These are phyloP conservation scores for Theretra japonica DNA, from an alignment of 2,888 invertebrate species.

Conservation along the genomic window DNA sequence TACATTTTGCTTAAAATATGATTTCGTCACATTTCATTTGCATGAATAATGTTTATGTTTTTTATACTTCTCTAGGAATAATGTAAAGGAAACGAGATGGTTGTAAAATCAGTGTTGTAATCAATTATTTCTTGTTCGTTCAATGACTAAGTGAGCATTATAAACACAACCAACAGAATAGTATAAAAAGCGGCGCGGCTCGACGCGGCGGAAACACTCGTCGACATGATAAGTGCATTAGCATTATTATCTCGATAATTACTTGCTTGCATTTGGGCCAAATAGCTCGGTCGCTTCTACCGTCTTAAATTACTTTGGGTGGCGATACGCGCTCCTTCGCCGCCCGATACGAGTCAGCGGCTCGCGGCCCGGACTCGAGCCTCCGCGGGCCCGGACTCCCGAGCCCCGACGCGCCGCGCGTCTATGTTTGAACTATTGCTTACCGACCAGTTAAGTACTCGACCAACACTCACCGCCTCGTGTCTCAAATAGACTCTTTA, in stretches of 20 bases:
- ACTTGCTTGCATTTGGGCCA: conserved; percentile 82
- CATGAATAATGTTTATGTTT: background rate
- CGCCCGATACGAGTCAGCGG: conserved; percentile 58
- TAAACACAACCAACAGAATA: conserved; percentile 51
- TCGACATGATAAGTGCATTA: conserved; percentile 84
- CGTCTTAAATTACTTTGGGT: conserved; percentile 74
- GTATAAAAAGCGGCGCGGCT: conserved; percentile 59
- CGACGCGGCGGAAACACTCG: conserved; percentile 77
- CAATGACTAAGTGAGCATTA: conserved; percentile 37
- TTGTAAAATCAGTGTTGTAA: background rate
- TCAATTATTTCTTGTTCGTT: conserved; percentile 32
- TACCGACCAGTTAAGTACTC: conserved; percentile 67
- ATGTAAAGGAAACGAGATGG: background rate
- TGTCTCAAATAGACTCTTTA: conserved; percentile 61
- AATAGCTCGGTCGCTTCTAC: conserved; percentile 76
- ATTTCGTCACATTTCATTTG: background rate
- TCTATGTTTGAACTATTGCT: conserved; percentile 75
- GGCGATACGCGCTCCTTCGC: conserved; percentile 62
- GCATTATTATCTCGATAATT: conserved; percentile 85
- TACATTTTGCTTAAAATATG: background rate
- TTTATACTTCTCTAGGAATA: background rate
- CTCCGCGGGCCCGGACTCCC: background rate
- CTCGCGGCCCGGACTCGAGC: conserved; percentile 6
- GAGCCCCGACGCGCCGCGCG: conserved; percentile 45
- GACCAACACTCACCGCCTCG: conserved; percentile 51